phyloP scores from a whole-genome alignment of 2,888 invertebrate species.

The Parthenolecanium corni region DNA sequence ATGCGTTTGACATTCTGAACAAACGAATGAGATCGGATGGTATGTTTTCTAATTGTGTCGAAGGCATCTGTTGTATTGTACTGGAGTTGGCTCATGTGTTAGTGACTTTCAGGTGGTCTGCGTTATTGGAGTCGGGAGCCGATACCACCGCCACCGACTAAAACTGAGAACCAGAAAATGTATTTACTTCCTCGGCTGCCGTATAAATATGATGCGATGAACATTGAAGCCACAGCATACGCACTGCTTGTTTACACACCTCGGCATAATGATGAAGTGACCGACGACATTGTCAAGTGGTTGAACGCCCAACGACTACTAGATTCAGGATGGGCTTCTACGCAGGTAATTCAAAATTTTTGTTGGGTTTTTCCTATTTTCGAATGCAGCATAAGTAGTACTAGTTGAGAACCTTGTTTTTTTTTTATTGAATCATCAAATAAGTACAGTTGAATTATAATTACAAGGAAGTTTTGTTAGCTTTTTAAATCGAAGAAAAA shows the following conservation, averaged over 20 bases:
- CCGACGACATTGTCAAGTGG: slow-evolving; percentile 83
- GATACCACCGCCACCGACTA: slow-evolving; percentile 68
- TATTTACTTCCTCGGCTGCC: slow-evolving; percentile 78
- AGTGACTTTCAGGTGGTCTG: slow-evolving; percentile 59
- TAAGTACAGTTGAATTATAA: background rate
- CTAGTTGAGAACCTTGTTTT: too few species aligned
- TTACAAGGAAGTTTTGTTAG: too few species aligned
- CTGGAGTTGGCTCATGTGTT: slow-evolving; percentile 16
- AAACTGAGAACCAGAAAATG: slow-evolving; percentile 82
- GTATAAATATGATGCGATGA: slow-evolving; percentile 77
- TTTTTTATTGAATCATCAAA: too few species aligned
- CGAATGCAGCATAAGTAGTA: too few species aligned
- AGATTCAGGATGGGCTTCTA: slow-evolving; percentile 80
- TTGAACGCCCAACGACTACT: slow-evolving; percentile 73
- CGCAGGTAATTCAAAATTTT: slow-evolving; percentile 49
- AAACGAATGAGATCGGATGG: slow-evolving; percentile 55
- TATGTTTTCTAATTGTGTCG: slow-evolving; percentile 34
- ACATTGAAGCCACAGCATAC: slow-evolving; percentile 86
- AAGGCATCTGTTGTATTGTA: background rate
- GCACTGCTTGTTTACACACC: slow-evolving; percentile 80
- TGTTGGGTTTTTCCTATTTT: slow-evolving; percentile 37
- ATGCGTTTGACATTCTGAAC: slow-evolving; percentile 63
- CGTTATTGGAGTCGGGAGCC: slow-evolving; percentile 74
- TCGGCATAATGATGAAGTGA: slow-evolving; percentile 66
- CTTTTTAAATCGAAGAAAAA: too few species aligned